Percentiles rank a stretch among this genome's conserved stretches.
Conservation (phyloP, 2,797 vertebrate genomes). For the Sardinella longiceps region DNA sequence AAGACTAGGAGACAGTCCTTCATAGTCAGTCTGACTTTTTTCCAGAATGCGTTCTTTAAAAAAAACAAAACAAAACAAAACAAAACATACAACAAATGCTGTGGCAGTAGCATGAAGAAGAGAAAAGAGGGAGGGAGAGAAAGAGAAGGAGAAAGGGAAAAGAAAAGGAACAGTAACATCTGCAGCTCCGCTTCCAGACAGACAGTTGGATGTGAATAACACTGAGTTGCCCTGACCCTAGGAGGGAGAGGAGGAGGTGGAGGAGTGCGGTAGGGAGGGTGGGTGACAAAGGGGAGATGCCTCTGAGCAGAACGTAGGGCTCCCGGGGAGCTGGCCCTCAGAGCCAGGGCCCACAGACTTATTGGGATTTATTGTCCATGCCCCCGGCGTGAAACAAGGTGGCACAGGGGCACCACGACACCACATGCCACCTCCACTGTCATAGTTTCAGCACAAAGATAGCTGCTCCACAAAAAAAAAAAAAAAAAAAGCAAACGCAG, state of each 20-base stretch:
- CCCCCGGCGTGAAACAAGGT: conserved; percentile 57
- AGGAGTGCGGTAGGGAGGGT: conserved; percentile 48
- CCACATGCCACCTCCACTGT: conserved; percentile 72
- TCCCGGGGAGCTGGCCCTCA: conserved; percentile 80
- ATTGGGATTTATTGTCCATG: conserved; percentile 75
- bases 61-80: conserved; percentile 49
- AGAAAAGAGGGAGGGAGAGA: conserved; percentile 58
- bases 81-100: conserved; percentile 71
- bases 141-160: conserved; percentile 70
- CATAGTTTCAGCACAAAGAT: conserved; percentile 74
- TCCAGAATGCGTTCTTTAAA: conserved; percentile 75
- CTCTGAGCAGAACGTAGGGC: conserved; percentile 77
- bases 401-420: conserved; percentile 63
- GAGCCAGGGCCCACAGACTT: conserved; percentile 70
- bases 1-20: conserved; percentile 73
- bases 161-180: conserved; percentile 82
- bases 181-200: conserved; percentile 86
- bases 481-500: no score
- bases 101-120: conserved; percentile 72
- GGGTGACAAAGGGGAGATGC: conserved; percentile 68
- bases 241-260: conserved; percentile 76
- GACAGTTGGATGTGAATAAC: conserved; percentile 88
- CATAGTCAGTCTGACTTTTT: conserved; percentile 63
- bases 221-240: conserved; percentile 85
- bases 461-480: conserved; percentile 64